Percentiles rank a stretch among this genome's conserved stretches.
Evolutionary conservation across 2,797 vertebrate species (phyloP).

Genomic region (Pitangus sulphuratus): DNA sequence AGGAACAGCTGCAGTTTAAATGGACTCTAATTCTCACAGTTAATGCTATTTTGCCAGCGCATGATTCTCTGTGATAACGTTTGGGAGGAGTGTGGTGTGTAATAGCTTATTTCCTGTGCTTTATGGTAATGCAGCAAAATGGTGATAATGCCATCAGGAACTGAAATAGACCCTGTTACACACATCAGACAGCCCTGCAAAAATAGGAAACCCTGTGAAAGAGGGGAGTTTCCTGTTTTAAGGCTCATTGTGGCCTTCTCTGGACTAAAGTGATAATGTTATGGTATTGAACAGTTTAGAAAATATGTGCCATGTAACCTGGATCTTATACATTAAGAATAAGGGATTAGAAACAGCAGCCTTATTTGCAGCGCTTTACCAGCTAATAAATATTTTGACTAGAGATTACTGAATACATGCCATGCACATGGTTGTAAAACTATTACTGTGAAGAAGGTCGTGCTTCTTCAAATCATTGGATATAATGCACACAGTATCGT

Average conservation of each 20-base stretch:
- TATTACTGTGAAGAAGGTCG: slow-evolving; percentile 39
- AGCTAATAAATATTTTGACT: slow-evolving; percentile 75
- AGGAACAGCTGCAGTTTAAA: slow-evolving; percentile 81
- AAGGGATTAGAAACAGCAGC: slow-evolving; percentile 24
- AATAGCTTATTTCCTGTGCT: slow-evolving; percentile 78
- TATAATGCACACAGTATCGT: neutral
- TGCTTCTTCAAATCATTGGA: neutral
- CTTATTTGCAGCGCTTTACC: slow-evolving; percentile 55
- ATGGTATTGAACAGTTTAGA: slow-evolving; percentile 13
- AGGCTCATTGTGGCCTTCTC: slow-evolving; percentile 25
- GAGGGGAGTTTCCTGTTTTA: neutral
- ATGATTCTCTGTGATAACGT: slow-evolving; percentile 71
- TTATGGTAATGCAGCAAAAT: slow-evolving; percentile 68
- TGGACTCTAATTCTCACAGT: slow-evolving; percentile 78
- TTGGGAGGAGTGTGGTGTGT: slow-evolving; percentile 68
- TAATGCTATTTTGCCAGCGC: slow-evolving; percentile 74
- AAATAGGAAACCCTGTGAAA: slow-evolving; percentile 9
- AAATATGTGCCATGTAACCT: slow-evolving; percentile 28
- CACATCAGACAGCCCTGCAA: slow-evolving; percentile 24
- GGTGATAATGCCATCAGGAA: slow-evolving; percentile 58
- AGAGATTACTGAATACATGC: slow-evolving; percentile 62
- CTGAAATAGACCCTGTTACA: slow-evolving; percentile 47
- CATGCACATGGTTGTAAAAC: slow-evolving; percentile 43
- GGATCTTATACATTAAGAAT: slow-evolving; percentile 13
- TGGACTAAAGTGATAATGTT: slow-evolving; percentile 11